phyloP scores from a whole-genome alignment of 2,113 vertebrate species.

The Calonectris borealis region DNA sequence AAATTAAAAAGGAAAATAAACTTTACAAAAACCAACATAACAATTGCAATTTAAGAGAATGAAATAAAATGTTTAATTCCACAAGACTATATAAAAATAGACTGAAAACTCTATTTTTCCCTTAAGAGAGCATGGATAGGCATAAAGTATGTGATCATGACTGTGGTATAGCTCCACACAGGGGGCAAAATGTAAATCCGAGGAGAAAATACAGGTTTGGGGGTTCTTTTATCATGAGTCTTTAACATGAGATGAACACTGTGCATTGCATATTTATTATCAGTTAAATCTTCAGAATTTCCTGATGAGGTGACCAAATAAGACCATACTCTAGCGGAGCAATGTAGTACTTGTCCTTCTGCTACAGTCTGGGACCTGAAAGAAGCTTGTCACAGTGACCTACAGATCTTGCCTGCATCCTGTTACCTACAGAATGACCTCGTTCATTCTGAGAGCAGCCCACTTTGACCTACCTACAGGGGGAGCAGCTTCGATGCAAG shows the following conservation, averaged over 20 bases:
- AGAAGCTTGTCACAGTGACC: background rate
- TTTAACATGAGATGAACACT: background rate
- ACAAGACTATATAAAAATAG: background rate
- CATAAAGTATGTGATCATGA: background rate
- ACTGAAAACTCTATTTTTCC: background rate
- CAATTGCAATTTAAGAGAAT: background rate
- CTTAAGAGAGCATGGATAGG: background rate
- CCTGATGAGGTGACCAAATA: background rate
- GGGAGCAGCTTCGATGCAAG: slow-evolving; percentile 72
- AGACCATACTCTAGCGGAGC: background rate
- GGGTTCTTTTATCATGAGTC: background rate
- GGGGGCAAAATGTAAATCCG: background rate
- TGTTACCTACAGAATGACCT: background rate
- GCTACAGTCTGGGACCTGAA: background rate
- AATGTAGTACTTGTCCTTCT: background rate
- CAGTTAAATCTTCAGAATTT: background rate
- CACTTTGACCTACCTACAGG: slow-evolving; percentile 72
- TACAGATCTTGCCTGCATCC: background rate
- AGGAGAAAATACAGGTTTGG: background rate
- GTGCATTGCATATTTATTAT: background rate
- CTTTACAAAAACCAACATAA: background rate
- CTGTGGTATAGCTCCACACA: background rate
- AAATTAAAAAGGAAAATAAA: background rate
- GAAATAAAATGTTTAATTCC: background rate
- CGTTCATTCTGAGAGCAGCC: background rate